Evolutionary conservation across 2,888 invertebrate genomes (phyloP), one percentile per base, ranked within the genome.

Genomic region (Polymixis lichenea): DNA sequence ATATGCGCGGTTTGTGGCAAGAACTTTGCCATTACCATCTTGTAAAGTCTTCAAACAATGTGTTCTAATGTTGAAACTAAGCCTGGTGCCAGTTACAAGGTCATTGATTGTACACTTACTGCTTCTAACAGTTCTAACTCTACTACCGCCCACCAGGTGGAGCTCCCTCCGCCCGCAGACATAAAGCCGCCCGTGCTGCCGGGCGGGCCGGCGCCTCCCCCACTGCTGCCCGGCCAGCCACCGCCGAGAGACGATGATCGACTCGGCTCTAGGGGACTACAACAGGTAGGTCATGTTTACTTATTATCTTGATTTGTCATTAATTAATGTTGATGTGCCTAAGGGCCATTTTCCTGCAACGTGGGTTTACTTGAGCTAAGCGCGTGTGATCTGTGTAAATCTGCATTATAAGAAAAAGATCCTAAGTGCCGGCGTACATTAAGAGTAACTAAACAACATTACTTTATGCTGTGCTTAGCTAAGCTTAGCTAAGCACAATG

Each of bases 161-260:
- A 97, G 88, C 92, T 97, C 70, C 93, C 97, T 56, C 94, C 97
- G 71, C 94, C 97, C 73, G 90, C 96, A 82, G 94, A 97, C 89
- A 90, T 97, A 87, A 94, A 97, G 92, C 92, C 97, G 74, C 90
- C 94, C 0, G 87, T 90, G 0, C 71, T 95, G 43, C 89, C 94
- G 2, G 95, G 97, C 56, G 96, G 97, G 85, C 96, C 97, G 87
- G 92, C 93, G 3, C 93, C 95, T 0, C 90, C 93, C 1, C 89
- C 93, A 0, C 88, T 93, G 79, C 77, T 94, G 53, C 87, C 94
- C n/a, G 94, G 96, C 3, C 94, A 94, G 77, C 94, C 95, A 25
- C 95, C 96, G 49, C 94, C 97, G 32, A 90, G 95, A 2, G 95
- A 95, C 11, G 95, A 98, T 87, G 97, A 98, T 82, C 96, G 98